These are phyloP conservation scores for Phengaris arion DNA, from an alignment of 2,888 invertebrate genomes.

Conservation along the genomic window DNA sequence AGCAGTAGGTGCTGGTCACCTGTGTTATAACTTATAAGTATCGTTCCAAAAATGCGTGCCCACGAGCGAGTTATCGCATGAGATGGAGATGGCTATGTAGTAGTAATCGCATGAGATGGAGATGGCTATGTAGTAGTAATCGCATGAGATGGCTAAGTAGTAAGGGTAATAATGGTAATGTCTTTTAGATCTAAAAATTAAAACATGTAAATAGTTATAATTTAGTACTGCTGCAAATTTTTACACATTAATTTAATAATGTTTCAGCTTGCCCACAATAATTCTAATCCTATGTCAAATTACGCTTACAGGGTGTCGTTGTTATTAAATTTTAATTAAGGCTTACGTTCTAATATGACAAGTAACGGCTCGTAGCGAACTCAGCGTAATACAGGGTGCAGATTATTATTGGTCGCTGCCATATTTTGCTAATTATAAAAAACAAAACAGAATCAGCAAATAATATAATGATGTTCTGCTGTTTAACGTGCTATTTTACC, in stretches of 20 bases:
- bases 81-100: too few species aligned
- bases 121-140: too few species aligned
- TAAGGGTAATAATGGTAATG: too few species aligned
- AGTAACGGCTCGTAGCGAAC: slow-evolving; percentile 19
- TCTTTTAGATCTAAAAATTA: neutral
- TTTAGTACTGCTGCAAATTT: neutral
- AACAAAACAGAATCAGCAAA: too few species aligned
- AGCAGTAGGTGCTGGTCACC: too few species aligned
- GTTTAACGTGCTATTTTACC: too few species aligned
- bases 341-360: slow-evolving; percentile 31
- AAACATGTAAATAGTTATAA: neutral
- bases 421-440: neutral
- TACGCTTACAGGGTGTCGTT: slow-evolving; percentile 20
- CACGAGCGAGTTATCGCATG: too few species aligned
- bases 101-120: too few species aligned
- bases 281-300: slow-evolving; percentile 27
- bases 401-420: neutral
- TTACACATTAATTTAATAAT: slow-evolving; percentile 20
- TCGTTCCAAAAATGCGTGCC: too few species aligned
- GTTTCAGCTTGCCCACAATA: slow-evolving; percentile 9
- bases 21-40: too few species aligned
- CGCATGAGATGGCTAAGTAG: too few species aligned
- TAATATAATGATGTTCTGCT: too few species aligned
- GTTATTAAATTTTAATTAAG: slow-evolving; percentile 33
- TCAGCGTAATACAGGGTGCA: neutral